Percentiles rank a stretch among this genome's conserved stretches.
phyloP scores from a whole-genome alignment of 2,113 vertebrate species.

The Ranitomeya imitator region DNA sequence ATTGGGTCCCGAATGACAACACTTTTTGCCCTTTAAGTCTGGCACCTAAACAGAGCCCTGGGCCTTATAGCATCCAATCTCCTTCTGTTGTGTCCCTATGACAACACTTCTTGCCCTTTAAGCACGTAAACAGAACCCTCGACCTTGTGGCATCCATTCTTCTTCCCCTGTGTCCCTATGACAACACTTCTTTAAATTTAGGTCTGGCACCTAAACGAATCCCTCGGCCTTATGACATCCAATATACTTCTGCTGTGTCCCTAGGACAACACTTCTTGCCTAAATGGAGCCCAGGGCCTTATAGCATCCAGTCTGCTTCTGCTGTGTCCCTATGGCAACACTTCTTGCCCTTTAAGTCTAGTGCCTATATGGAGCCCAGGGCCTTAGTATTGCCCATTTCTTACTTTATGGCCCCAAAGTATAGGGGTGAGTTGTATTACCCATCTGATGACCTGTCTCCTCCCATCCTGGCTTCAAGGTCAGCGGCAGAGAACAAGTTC shows the following conservation, averaged over 20 bases:
- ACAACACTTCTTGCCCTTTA: background rate
- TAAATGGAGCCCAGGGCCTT: too few species aligned
- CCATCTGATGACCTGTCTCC: too few species aligned
- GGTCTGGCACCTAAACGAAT: too few species aligned
- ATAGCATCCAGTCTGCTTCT: background rate
- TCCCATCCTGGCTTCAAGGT: too few species aligned
- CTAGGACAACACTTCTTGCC: background rate
- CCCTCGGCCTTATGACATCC: too few species aligned
- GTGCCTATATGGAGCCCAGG: background rate
- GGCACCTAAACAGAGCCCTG: background rate
- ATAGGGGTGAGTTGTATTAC: too few species aligned
- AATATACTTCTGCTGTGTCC: background rate
- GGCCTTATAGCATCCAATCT: background rate
- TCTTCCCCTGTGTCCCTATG: background rate
- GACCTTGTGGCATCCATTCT: too few species aligned
- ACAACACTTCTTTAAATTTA: background rate
- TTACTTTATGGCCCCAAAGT: too few species aligned
- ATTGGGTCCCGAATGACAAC: background rate
- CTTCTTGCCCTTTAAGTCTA: background rate
- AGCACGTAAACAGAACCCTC: too few species aligned
- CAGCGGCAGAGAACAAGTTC: background rate
- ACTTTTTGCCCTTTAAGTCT: background rate
- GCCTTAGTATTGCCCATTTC: too few species aligned
- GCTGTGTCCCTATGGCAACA: background rate
- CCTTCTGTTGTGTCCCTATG: background rate